A percentile compares a stretch with the other conserved stretches of the same genome.
phyloP scores from a whole-genome alignment of 2,888 invertebrate genomes.

The Xestia sexstrigata region DNA sequence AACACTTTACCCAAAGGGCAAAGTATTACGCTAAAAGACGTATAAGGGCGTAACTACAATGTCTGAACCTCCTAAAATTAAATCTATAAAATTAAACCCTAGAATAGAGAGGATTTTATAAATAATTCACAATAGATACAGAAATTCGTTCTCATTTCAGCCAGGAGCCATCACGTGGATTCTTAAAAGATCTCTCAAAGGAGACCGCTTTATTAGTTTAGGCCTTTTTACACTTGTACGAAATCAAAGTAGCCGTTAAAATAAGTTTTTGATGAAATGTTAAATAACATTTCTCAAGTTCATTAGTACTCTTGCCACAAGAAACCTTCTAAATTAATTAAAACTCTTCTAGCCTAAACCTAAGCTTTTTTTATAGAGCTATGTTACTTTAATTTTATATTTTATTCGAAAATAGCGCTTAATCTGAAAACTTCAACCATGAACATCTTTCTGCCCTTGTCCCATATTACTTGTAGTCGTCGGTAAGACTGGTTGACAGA shows the following conservation, averaged over 20 bases:
- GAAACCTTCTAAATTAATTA: conserved; percentile 6
- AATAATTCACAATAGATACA: not conserved
- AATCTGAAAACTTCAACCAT: not conserved
- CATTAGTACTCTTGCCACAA: not conserved
- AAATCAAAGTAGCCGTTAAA: not conserved
- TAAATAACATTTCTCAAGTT: conserved; percentile 1
- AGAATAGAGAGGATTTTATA: not conserved
- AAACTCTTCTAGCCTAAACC: not conserved
- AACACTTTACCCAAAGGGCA: too few relatives aligned
- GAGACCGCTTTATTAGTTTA: conserved; percentile 15
- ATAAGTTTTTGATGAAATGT: not conserved
- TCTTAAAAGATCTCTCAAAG: conserved; percentile 4
- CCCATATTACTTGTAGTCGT: not conserved
- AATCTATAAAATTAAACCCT: not conserved
- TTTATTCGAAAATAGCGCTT: not conserved
- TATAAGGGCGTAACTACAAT: too few relatives aligned
- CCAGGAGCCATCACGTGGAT: conserved; percentile 1
- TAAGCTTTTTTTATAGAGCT: not conserved
- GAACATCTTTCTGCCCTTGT: not conserved
- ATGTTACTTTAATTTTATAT: not conserved
- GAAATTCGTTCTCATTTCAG: not conserved
- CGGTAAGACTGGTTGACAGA: not conserved
- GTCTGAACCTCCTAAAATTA: not conserved
- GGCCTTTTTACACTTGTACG: not conserved
- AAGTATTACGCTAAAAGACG: too few relatives aligned